phyloP scores from a whole-genome alignment of 2,113 vertebrate species.

The Sceloporus tristichus region DNA sequence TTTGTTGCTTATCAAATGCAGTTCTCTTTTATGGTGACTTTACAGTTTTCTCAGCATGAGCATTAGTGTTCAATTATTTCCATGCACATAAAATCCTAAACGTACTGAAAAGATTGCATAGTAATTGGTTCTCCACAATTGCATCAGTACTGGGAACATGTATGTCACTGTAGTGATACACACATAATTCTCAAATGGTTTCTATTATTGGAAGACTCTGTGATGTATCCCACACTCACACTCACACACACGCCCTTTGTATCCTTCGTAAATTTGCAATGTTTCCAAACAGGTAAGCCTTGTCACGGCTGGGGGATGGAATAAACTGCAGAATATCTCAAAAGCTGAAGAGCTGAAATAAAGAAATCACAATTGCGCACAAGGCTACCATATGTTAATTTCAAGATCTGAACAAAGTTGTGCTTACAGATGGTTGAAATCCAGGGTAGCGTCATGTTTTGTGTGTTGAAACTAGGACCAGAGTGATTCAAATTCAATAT shows the following conservation, averaged over 20 bases:
- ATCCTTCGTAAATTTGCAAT: not conserved
- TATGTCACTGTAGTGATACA: not conserved
- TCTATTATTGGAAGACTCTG: not conserved
- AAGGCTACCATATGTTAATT: too few species aligned
- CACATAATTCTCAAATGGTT: not conserved
- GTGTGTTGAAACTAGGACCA: too few species aligned
- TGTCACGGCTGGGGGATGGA: too few species aligned
- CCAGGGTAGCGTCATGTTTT: too few species aligned
- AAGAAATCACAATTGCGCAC: too few species aligned
- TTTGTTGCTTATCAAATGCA: not conserved
- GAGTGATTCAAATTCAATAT: not conserved
- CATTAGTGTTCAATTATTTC: conserved; percentile 17
- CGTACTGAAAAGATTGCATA: not conserved
- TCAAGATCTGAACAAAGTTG: too few species aligned
- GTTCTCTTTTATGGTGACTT: not conserved
- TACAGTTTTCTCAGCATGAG: not conserved
- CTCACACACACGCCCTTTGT: not conserved
- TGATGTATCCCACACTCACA: not conserved
- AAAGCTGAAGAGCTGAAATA: not conserved
- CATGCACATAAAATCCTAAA: conserved; percentile 21
- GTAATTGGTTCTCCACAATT: not conserved
- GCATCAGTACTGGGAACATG: not conserved
- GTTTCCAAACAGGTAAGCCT: too few species aligned
- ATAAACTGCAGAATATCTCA: not conserved
- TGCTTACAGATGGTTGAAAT: too few species aligned